These are phyloP conservation scores for Chaetorhynchus papuensis DNA, from an alignment of 2,113 vertebrate genomes.

Conservation along the genomic window DNA sequence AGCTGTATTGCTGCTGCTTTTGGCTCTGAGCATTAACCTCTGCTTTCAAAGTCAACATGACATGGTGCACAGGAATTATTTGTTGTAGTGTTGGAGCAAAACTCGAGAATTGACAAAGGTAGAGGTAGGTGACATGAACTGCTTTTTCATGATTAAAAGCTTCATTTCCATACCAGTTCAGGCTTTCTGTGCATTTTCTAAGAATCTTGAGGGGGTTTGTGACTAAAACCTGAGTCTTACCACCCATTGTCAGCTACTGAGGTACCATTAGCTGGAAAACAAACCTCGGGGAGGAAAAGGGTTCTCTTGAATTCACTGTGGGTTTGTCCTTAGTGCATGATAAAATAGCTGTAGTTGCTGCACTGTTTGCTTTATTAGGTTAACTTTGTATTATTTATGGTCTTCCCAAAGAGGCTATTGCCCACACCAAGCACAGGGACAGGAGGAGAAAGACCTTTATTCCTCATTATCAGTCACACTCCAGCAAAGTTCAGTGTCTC, in stretches of 20 bases:
- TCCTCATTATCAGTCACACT: not conserved
- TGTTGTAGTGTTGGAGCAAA: not conserved
- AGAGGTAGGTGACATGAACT: not conserved
- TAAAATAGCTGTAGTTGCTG: not conserved
- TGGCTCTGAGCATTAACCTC: not conserved
- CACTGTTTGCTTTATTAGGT: not conserved
- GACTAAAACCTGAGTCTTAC: not conserved
- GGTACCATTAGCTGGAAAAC: not conserved
- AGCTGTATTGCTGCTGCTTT: not conserved
- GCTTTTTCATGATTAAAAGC: not conserved
- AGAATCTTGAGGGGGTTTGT: not conserved
- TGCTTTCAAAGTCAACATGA: not conserved
- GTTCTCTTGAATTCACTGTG: not conserved
- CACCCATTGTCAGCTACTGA: not conserved
- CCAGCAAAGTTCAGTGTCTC: not conserved
- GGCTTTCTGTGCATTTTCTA: not conserved
- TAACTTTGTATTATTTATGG: not conserved
- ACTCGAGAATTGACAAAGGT: not conserved
- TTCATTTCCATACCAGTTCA: not conserved
- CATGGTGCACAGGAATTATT: not conserved
- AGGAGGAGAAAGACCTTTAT: not conserved
- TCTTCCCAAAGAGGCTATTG: not conserved
- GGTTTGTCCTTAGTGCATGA: not conserved
- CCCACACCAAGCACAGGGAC: not conserved
- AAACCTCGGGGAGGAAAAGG: accelerated